Evolutionary conservation across 2,113 vertebrate species (phyloP).

Genomic region (Natator depressus): DNA sequence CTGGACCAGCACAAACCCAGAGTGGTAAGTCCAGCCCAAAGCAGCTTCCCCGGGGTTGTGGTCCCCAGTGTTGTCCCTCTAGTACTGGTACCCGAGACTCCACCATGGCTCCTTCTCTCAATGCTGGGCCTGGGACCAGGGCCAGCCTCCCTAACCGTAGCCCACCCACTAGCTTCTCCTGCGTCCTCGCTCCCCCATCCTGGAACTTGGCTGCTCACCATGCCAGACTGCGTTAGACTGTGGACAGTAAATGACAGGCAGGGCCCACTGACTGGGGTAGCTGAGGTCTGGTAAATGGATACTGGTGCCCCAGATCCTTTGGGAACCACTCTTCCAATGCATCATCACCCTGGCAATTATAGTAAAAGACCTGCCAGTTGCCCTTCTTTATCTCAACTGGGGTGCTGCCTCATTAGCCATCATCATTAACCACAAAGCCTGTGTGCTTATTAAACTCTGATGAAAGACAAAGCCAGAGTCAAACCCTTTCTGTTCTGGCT

Average conservation of each 20-base stretch:
- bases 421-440: background rate
- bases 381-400: background rate
- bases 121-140: background rate
- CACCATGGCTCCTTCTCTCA: background rate
- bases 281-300: background rate
- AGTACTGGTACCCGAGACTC: background rate
- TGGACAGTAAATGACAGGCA: background rate
- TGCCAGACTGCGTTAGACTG: background rate
- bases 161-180: background rate
- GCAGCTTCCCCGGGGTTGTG: background rate
- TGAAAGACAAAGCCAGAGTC: rapidly evolving
- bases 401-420: background rate
- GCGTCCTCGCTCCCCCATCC: background rate
- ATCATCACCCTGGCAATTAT: background rate
- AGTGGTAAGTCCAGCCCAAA: slow-evolving; percentile 86
- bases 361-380: background rate
- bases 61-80: background rate
- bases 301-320: background rate
- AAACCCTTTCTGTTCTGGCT: background rate
- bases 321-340: background rate
- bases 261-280: background rate
- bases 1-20: slow-evolving; percentile 87
- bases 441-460: background rate
- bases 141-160: background rate
- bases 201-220: background rate